Evolutionary conservation across 2,888 invertebrate species (phyloP).

Genomic region (Sarcophaga subvicina): DNA sequence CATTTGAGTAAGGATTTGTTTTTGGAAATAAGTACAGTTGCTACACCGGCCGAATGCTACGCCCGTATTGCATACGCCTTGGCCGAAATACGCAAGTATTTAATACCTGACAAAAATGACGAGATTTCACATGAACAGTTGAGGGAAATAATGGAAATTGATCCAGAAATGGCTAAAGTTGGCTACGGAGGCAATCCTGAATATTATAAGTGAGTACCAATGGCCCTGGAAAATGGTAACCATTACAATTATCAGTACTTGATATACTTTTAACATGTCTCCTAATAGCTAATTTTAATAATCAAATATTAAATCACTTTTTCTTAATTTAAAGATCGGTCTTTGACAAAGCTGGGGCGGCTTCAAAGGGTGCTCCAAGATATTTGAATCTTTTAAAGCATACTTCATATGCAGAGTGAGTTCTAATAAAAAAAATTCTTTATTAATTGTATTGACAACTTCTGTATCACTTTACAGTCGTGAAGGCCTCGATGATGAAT

Average conservation of each 20-base stretch:
- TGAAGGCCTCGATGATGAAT: conserved; percentile 64
- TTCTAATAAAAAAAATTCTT: conserved; percentile 15
- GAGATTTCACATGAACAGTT: conserved; percentile 91
- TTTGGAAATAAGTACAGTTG: conserved; percentile 92
- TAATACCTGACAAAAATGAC: conserved; percentile 85
- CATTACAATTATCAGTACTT: not conserved
- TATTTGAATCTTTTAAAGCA: conserved; percentile 76
- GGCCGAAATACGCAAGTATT: conserved; percentile 87
- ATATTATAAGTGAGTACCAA: conserved; percentile 51
- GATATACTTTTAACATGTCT: too few relatives aligned
- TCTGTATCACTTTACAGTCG: conserved; percentile 35
- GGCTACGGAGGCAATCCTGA: conserved; percentile 54
- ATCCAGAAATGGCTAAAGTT: conserved; percentile 69
- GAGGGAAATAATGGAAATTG: conserved; percentile 84
- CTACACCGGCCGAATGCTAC: conserved; percentile 93
- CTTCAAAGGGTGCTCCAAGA: conserved; percentile 73
- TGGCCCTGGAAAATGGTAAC: not conserved
- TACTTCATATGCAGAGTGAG: conserved; percentile 67
- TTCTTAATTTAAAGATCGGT: conserved; percentile 72
- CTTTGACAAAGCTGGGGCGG: conserved; percentile 74
- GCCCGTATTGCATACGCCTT: conserved; percentile 92
- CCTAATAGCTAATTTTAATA: not conserved
- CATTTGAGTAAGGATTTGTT: conserved; percentile 94
- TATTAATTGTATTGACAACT: not conserved
- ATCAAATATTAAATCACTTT: not conserved